phyloP scores from a whole-genome alignment of 2,888 invertebrate genomes.

The Eristalinus sepulchralis region DNA sequence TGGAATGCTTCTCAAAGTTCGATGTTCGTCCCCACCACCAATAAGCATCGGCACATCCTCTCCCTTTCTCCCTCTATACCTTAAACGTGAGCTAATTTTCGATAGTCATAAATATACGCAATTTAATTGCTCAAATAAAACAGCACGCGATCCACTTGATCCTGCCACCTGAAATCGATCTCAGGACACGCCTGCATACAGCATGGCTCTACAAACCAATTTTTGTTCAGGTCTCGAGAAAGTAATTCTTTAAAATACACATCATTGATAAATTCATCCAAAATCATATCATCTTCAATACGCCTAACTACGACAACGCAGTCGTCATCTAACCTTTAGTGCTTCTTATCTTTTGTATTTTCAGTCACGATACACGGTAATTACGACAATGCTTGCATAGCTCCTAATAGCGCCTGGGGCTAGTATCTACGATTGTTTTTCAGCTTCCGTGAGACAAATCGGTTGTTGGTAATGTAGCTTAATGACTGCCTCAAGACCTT shows the following conservation, averaged over 20 bases:
- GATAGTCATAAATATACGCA: too few species aligned
- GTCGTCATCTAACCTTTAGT: slow-evolving; percentile 27
- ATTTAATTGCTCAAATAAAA: too few species aligned
- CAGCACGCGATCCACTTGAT: too few species aligned
- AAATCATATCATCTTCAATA: background rate
- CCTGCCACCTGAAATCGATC: too few species aligned
- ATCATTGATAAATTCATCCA: background rate
- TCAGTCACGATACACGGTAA: slow-evolving; percentile 7
- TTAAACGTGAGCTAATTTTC: too few species aligned
- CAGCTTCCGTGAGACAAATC: slow-evolving; percentile 12
- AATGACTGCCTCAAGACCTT: background rate
- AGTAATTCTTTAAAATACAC: background rate
- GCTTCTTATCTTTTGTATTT: slow-evolving; percentile 1
- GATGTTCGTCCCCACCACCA: too few species aligned
- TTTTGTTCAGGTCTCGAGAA: background rate
- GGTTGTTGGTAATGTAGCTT: background rate
- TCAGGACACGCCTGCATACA: too few species aligned
- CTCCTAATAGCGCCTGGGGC: background rate
- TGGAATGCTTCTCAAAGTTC: too few species aligned
- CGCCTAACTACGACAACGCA: background rate
- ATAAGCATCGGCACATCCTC: too few species aligned
- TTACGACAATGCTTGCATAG: background rate
- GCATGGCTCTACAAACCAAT: too few species aligned
- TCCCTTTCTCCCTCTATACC: too few species aligned
- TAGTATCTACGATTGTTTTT: background rate